Percentiles rank a stretch among this genome's conserved stretches.
phyloP scores from a whole-genome alignment of 2,113 vertebrate genomes.

The Montifringilla adamsi region DNA sequence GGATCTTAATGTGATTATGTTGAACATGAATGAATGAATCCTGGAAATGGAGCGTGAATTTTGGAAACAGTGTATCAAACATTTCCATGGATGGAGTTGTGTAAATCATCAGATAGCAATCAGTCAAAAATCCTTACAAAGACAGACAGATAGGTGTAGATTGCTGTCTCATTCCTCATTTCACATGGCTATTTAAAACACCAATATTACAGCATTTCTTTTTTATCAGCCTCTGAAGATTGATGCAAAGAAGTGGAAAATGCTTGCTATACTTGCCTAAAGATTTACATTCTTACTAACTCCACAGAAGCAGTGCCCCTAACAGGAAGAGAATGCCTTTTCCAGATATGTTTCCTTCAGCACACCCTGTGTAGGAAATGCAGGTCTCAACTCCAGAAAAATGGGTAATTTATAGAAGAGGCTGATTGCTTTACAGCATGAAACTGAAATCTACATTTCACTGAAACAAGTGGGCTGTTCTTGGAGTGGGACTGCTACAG shows the following conservation, averaged over 20 bases:
- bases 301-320: not conserved
- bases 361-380: not conserved
- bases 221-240: not conserved
- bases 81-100: not conserved
- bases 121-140: not conserved
- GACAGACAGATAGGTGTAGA: not conserved
- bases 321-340: not conserved
- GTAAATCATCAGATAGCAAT: not conserved
- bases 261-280: not conserved
- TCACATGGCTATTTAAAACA: not conserved
- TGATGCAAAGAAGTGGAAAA: not conserved
- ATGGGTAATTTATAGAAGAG: not conserved
- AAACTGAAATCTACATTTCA: constrained; percentile 13
- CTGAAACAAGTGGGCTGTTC: not conserved
- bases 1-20: not conserved
- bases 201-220: not conserved
- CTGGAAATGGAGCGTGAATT: not conserved
- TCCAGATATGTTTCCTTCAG: not conserved
- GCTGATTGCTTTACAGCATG: constrained; percentile 35
- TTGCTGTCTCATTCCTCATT: not conserved
- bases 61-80: not conserved
- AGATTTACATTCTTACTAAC: not conserved
- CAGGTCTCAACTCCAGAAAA: not conserved
- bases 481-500: not conserved
- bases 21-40: not conserved